phyloP scores from a whole-genome alignment of 37 sponge, comb jelly and placozoan species.

The Chondrosia reniformis region DNA sequence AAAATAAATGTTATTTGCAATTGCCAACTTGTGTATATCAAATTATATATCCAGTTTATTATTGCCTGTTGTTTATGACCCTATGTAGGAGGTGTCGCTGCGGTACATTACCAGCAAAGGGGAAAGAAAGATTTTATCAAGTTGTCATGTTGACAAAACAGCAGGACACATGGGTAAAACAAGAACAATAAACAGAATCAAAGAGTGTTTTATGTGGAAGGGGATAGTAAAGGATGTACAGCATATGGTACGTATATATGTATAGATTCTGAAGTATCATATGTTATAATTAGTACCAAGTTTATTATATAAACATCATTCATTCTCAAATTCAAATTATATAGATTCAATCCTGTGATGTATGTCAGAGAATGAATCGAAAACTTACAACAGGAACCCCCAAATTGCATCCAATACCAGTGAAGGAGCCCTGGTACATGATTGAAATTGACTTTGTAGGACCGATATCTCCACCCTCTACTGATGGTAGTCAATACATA shows the following conservation, averaged over 20 bases:
- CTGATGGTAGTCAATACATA: constrained; percentile 31
- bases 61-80: background rate
- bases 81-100: background rate
- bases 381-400: background rate
- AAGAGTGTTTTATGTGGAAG: constrained; percentile 14
- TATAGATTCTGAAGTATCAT: background rate
- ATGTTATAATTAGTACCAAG: background rate
- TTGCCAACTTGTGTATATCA: too few species aligned
- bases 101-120: background rate
- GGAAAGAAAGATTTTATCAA: background rate
- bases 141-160: constrained; percentile 20
- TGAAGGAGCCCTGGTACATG: constrained; percentile 32
- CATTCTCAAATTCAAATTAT: background rate
- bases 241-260: background rate
- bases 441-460: constrained; percentile 35
- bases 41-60: too few species aligned
- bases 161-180: constrained; percentile 13
- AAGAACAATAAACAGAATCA: background rate
- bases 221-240: constrained; percentile 2
- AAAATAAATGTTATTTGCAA: too few species aligned
- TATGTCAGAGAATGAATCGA: background rate
- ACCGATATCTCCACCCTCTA: constrained; percentile 10
- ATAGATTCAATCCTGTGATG: background rate
- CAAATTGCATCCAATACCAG: constrained; percentile 50
- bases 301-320: background rate